These are phyloP conservation scores for Drosophila lowei DNA, from an alignment of 1,140 invertebrate species.

Conservation along the genomic window DNA sequence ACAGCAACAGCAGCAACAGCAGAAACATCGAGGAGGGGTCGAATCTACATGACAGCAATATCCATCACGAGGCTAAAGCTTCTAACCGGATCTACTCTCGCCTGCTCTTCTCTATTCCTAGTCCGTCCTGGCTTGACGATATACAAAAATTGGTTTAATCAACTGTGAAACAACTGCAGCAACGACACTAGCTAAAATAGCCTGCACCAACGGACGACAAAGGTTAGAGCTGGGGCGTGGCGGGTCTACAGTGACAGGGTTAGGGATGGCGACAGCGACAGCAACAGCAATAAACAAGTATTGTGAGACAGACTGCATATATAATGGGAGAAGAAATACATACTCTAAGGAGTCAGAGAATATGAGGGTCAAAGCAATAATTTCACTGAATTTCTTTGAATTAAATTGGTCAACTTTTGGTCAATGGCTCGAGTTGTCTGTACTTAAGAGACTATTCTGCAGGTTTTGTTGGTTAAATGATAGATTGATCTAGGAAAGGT, in stretches of 20 bases:
- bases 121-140: conserved; percentile 57
- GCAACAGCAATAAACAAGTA: conserved; percentile 22
- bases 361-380: too few species aligned
- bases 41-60: conserved; percentile 74
- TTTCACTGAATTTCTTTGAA: too few species aligned
- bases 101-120: too few species aligned
- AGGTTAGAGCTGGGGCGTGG: conserved; percentile 42
- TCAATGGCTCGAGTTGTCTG: too few species aligned
- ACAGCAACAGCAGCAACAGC: neutral
- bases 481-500: too few species aligned
- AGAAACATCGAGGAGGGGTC: conserved; percentile 19
- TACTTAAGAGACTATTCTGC: too few species aligned
- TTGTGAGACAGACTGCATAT: neutral
- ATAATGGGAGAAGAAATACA: too few species aligned
- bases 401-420: too few species aligned
- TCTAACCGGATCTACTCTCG: conserved; percentile 10
- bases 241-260: conserved; percentile 30
- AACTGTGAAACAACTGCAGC: conserved; percentile 80
- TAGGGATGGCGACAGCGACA: conserved; percentile 4
- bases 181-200: conserved; percentile 55
- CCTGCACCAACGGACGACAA: conserved; percentile 54
- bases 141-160: conserved; percentile 82
- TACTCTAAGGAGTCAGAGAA: too few species aligned
- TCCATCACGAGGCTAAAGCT: conserved; percentile 70
- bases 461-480: too few species aligned